Evolutionary conservation across 2,888 invertebrate species (phyloP), one percentile per base, ranked within the genome.

Genomic region (Seira ritae): DNA sequence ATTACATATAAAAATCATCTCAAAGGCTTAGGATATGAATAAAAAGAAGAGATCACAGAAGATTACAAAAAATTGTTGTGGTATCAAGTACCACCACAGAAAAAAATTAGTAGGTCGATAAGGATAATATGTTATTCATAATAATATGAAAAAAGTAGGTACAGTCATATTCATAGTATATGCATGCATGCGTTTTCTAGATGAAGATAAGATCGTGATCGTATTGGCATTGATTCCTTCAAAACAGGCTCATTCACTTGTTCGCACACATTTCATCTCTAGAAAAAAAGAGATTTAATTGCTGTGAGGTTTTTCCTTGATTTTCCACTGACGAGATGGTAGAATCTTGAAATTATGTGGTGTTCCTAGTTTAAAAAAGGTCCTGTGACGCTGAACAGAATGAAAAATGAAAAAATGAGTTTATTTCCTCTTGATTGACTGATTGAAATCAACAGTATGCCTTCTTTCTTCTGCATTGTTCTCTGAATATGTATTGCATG

Each of bases 151-250:
- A 42, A 42, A 42, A 42, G 42, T 42, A 42, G 42, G 42, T 12
- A 42, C 42, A 42, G 42, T 42, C n/a, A n/a, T n/a, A n/a, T n/a
- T 42, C 42, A 4, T 42, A 42, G n/a, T n/a, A n/a, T n/a, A n/a
- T n/a, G n/a, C n/a, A 42, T 42, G 12, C 42, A 68, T 68, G n/a
- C 66, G 50, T 19, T 66, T 75, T 50, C 65, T 62, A 42, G 31
- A 68, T 10, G 31, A 31, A 62, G 74, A 80, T 75, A 62, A 70
- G 60, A 67, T 81, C 81, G 81, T 81, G 81, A 81, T 81, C 46
- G 55, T n/a, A 31, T 20, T 81, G 81, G 76, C 81, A 81, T 81
- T 75, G 75, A 76, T 75, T 66, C 55, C 50, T 10, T 20, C 20
- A 20, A 76, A 76, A 55, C 68, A 66, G 12, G 42, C 42, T 42